phyloP scores from a whole-genome alignment of 1,140 invertebrate genomes.

The Pristionchus pacificus region DNA sequence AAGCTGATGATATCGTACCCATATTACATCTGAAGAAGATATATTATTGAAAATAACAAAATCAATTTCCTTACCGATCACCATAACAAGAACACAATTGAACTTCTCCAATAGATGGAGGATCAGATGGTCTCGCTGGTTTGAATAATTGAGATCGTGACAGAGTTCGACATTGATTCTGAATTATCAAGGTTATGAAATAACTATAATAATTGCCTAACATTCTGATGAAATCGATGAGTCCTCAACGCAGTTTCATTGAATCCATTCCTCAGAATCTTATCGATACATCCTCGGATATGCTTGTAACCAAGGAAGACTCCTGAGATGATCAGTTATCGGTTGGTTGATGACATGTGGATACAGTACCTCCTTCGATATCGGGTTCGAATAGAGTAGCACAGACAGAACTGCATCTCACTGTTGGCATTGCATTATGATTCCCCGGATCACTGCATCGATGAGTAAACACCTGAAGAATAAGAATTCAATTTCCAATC shows the following conservation, averaged over 20 bases:
- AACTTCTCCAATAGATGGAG: slow-evolving; percentile 29
- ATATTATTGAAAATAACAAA: neutral
- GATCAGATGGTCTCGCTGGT: slow-evolving; percentile 26
- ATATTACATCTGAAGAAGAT: neutral
- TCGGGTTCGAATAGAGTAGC: slow-evolving; percentile 47
- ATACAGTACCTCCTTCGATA: slow-evolving; percentile 48
- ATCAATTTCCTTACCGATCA: slow-evolving; percentile 12
- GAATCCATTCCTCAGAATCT: slow-evolving; percentile 48
- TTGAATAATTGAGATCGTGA: slow-evolving; percentile 49
- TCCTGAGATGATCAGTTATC: slow-evolving; percentile 31
- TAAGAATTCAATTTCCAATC: slow-evolving; percentile 13
- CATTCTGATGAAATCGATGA: slow-evolving; percentile 50
- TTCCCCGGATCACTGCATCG: slow-evolving; percentile 43
- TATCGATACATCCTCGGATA: slow-evolving; percentile 49
- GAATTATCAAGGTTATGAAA: slow-evolving; percentile 17
- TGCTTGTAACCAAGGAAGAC: slow-evolving; percentile 56
- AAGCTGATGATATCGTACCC: neutral
- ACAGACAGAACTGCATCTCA: slow-evolving; percentile 46
- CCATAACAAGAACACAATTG: slow-evolving; percentile 32
- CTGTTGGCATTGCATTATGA: slow-evolving; percentile 48
- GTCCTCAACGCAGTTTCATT: slow-evolving; percentile 50
- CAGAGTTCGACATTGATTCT: slow-evolving; percentile 45
- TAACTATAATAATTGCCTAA: slow-evolving; percentile 6
- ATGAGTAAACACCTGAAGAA: slow-evolving; percentile 47
- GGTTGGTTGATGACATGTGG: neutral